Evolutionary conservation across 2,797 vertebrate genomes (phyloP).

Genomic region (Buphagus erythrorhynchus): DNA sequence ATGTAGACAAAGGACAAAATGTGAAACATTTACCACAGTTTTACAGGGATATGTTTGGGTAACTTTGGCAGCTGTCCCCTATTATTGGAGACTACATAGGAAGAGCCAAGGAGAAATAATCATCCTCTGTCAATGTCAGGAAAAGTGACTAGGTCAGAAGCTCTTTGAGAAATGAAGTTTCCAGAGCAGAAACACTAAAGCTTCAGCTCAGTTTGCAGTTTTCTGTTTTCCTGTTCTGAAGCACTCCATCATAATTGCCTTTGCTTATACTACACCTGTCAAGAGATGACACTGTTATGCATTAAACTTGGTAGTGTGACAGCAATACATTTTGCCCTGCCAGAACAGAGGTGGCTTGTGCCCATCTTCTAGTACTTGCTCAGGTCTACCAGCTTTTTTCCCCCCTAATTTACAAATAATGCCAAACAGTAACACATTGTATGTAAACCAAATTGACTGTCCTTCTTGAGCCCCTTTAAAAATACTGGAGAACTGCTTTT

Average conservation of each 20-base stretch:
- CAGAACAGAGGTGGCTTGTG: background rate
- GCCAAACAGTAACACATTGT: background rate
- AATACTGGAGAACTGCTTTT: slow-evolving; percentile 27
- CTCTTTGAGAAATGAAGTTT: background rate
- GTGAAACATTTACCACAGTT: background rate
- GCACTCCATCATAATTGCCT: slow-evolving; percentile 7
- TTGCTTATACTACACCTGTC: slow-evolving; percentile 5
- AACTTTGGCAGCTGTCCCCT: background rate
- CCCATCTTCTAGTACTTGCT: background rate
- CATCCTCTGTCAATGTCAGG: background rate
- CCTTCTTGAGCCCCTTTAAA: slow-evolving; percentile 15
- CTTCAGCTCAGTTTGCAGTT: background rate
- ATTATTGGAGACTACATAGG: background rate
- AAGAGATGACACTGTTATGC: background rate
- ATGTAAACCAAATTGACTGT: background rate
- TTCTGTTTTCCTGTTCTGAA: background rate
- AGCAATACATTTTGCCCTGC: background rate
- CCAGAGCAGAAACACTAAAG: background rate
- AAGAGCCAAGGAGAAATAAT: background rate
- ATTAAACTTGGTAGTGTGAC: background rate
- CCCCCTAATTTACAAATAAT: background rate
- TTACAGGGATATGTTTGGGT: background rate
- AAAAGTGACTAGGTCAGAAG: slow-evolving; percentile 10
- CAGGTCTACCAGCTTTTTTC: background rate
- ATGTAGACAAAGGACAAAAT: background rate